These are phyloP conservation scores for Progne subis DNA, from an alignment of 2,113 vertebrate species.

Conservation along the genomic window DNA sequence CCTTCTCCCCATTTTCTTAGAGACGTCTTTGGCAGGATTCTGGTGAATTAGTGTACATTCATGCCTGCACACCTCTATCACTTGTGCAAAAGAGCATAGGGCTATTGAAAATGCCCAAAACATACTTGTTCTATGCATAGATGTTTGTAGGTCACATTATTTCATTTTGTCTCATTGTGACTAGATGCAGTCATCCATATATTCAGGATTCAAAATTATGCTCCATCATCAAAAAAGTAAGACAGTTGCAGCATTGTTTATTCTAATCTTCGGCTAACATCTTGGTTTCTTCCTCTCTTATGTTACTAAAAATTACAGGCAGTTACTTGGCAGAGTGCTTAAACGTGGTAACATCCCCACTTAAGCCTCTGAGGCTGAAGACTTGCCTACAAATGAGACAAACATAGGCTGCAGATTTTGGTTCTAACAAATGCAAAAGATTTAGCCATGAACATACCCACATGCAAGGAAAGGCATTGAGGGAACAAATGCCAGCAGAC, in stretches of 20 bases:
- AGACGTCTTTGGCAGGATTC: neutral
- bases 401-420: neutral
- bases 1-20: neutral
- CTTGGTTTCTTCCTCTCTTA: neutral
- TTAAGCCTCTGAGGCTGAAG: neutral
- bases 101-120: neutral
- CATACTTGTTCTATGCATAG: neutral
- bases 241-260: conserved; percentile 4
- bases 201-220: conserved; percentile 1
- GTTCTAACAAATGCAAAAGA: neutral
- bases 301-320: neutral
- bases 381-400: neutral
- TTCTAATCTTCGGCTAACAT: neutral
- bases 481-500: neutral
- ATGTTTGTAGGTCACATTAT: neutral
- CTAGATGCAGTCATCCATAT: neutral
- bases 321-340: neutral
- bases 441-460: neutral
- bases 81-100: neutral
- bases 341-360: neutral
- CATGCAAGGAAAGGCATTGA: neutral
- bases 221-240: neutral
- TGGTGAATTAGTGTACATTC: neutral
- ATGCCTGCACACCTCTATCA: neutral
- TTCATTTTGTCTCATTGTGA: conserved; percentile 26